A percentile compares a stretch with the other conserved stretches of the same genome.
phyloP scores from a whole-genome alignment of 2,797 vertebrate species.

The Aselliscus stoliczkanus region DNA sequence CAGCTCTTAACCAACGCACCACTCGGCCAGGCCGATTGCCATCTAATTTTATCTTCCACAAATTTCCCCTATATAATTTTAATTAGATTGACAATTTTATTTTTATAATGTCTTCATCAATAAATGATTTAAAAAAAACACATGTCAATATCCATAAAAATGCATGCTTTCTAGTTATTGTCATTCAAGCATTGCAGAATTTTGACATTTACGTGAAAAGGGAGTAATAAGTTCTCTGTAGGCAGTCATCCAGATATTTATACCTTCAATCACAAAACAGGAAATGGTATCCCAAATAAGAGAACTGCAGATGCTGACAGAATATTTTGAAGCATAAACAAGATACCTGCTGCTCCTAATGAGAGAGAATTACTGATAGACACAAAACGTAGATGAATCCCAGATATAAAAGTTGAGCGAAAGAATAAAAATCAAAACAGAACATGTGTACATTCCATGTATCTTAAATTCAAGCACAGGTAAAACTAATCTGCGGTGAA shows the following conservation, averaged over 20 bases:
- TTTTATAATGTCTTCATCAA: background rate
- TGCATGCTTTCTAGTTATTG: background rate
- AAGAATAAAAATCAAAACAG: background rate
- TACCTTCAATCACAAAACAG: conserved; percentile 20
- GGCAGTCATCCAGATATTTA: background rate
- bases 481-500: too few species aligned
- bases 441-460: background rate
- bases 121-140: background rate
- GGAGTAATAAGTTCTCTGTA: background rate
- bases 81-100: background rate
- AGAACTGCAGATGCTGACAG: background rate
- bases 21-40: too few species aligned
- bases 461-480: too few species aligned
- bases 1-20: too few species aligned
- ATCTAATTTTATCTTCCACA: background rate
- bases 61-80: background rate
- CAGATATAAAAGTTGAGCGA: background rate
- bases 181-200: background rate
- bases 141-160: background rate
- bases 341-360: background rate
- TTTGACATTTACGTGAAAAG: conserved; percentile 20
- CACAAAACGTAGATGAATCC: background rate
- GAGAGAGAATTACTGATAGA: conserved; percentile 29
- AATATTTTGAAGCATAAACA: background rate
- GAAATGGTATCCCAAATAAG: background rate